Percentiles rank a stretch among this genome's conserved stretches.
These are phyloP conservation scores for Rhaphigaster nebulosa DNA, from an alignment of 2,888 invertebrate genomes.

Conservation along the genomic window DNA sequence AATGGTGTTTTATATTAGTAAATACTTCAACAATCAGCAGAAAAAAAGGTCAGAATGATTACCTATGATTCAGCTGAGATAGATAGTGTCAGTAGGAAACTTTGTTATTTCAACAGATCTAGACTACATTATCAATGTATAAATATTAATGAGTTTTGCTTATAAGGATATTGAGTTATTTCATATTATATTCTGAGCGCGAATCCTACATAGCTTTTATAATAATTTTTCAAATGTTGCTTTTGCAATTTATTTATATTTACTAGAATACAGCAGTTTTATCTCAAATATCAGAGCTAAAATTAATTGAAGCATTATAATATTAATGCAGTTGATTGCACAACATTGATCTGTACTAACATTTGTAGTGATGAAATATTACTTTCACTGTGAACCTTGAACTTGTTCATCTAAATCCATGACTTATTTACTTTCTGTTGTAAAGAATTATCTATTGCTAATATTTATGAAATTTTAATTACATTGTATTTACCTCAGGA, in stretches of 20 bases:
- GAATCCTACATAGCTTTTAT: background rate
- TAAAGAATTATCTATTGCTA: background rate
- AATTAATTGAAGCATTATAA: background rate
- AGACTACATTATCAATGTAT: background rate
- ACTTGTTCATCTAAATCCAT: background rate
- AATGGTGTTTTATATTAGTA: background rate
- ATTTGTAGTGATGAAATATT: conserved; percentile 48
- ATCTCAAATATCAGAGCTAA: background rate
- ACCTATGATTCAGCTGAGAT: conserved; percentile 28
- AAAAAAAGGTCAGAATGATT: conserved; percentile 44
- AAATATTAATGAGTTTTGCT: conserved; percentile 2
- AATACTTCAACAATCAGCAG: conserved; percentile 1
- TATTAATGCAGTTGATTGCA: background rate
- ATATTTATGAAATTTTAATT: background rate
- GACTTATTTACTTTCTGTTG: background rate
- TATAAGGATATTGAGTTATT: background rate
- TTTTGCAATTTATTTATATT: background rate
- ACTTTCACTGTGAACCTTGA: conserved; percentile 55
- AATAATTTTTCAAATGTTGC: background rate
- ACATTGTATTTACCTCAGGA: conserved; percentile 67
- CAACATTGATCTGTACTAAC: conserved; percentile 40
- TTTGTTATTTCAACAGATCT: background rate
- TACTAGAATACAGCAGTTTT: background rate
- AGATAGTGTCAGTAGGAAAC: conserved; percentile 45
- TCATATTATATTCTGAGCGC: background rate